These are phyloP conservation scores for Aplysina aerophoba DNA, from an alignment of 37 sponge, comb jelly and placozoan species.

Conservation along the genomic window DNA sequence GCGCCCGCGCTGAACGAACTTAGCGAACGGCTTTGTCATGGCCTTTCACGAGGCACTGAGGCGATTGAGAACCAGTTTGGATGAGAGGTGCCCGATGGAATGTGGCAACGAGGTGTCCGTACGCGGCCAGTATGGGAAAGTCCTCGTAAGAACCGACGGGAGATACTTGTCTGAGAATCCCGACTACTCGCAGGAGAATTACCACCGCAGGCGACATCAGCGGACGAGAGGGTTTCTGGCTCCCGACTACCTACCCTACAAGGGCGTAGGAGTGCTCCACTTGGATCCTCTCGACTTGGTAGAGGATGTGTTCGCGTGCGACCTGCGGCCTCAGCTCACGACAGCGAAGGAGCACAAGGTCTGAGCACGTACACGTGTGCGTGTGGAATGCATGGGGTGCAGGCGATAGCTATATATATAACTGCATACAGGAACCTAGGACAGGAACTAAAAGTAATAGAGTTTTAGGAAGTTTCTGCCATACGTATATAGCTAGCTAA, in stretches of 20 bases:
- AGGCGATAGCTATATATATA: too few species aligned
- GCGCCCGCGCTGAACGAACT: too few species aligned
- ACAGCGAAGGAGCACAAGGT: slow-evolving; percentile 5
- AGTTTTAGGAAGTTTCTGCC: too few species aligned
- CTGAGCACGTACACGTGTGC: too few species aligned
- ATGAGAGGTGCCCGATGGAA: not conserved
- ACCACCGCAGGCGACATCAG: not conserved
- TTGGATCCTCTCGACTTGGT: not conserved
- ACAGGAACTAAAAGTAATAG: too few species aligned
- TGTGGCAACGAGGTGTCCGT: too few species aligned
- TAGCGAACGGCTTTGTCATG: not conserved
- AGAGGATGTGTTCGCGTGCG: not conserved
- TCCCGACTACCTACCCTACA: slow-evolving; percentile 8
- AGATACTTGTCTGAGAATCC: slow-evolving; percentile 4
- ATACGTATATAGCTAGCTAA: too few species aligned
- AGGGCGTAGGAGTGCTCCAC: not conserved
- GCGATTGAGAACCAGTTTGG: not conserved
- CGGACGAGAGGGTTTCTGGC: not conserved
- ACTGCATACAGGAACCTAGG: too few species aligned
- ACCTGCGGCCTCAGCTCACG: not conserved
- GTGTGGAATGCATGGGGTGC: too few species aligned
- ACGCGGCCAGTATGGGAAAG: not conserved
- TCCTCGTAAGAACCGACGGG: not conserved
- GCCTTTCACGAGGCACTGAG: not conserved
- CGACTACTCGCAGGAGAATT: slow-evolving; percentile 14